Conservation (phyloP, 2,797 vertebrate species). For the Lepus townsendii region DNA sequence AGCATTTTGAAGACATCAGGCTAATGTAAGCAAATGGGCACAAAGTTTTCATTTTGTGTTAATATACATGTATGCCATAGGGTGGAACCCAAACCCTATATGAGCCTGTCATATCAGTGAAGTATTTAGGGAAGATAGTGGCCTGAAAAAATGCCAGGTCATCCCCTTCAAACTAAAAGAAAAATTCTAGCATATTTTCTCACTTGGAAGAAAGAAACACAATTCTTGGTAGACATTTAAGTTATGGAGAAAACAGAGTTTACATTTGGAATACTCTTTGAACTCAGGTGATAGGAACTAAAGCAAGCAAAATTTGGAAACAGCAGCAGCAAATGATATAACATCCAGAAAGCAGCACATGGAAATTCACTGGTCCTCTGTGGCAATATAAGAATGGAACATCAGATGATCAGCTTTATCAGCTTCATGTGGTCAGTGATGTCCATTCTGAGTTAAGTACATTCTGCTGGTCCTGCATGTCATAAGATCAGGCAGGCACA, state of each 20-base stretch:
- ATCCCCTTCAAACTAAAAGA: background rate
- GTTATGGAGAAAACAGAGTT: background rate
- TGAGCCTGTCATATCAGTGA: background rate
- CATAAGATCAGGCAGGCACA: background rate
- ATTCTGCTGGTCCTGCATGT: background rate
- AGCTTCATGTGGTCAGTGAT: background rate
- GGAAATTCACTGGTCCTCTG: background rate
- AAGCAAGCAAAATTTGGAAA: background rate
- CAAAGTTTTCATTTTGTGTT: background rate
- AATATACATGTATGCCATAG: rapidly evolving
- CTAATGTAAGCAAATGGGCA: background rate
- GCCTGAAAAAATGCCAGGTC: background rate
- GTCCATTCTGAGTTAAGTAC: background rate
- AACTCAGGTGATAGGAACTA: background rate
- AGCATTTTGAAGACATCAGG: background rate
- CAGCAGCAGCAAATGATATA: background rate
- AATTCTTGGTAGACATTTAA: background rate
- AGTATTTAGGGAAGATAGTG: background rate
- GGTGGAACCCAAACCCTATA: background rate
- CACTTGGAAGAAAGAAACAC: background rate
- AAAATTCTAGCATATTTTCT: background rate
- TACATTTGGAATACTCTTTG: background rate
- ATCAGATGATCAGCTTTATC: background rate
- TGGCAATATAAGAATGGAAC: background rate
- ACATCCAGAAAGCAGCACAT: background rate